phyloP scores from a whole-genome alignment of 2,797 vertebrate genomes.

The Chrysolophus pictus region DNA sequence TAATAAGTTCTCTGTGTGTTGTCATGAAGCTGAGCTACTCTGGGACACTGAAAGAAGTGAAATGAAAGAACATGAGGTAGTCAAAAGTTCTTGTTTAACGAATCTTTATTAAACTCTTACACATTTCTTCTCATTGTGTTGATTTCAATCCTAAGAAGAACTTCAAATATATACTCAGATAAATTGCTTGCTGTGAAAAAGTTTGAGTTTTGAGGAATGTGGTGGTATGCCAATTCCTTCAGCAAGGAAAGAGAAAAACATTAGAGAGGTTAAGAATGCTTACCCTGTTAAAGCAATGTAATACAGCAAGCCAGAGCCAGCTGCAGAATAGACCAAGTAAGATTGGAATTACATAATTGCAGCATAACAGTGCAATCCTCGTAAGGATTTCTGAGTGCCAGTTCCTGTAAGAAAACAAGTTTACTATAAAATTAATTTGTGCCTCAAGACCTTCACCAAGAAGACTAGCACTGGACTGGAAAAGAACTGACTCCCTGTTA shows the following conservation, averaged over 20 bases:
- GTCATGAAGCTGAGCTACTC: background rate
- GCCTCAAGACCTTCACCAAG: background rate
- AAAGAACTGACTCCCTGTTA: background rate
- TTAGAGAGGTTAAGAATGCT: background rate
- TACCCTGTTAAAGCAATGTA: constrained; percentile 35
- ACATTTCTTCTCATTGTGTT: constrained; percentile 12
- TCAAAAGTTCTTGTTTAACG: constrained; percentile 10
- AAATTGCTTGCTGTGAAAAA: constrained; percentile 4
- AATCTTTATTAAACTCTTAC: constrained; percentile 28
- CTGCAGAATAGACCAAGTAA: background rate
- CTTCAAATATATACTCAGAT: background rate
- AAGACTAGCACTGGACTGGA: background rate
- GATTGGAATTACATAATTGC: background rate
- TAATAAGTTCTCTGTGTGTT: background rate
- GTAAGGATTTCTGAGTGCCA: background rate
- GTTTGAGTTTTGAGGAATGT: constrained; percentile 6
- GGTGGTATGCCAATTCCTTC: constrained; percentile 7
- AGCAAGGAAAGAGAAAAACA: constrained; percentile 21
- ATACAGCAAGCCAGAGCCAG: constrained; percentile 5
- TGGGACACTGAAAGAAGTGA: background rate
- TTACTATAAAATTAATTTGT: constrained; percentile 1
- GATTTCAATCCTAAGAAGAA: background rate
- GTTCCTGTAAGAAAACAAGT: background rate
- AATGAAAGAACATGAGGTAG: background rate
- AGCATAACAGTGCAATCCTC: background rate